Evolutionary conservation across 1,140 invertebrate genomes (phyloP).

Genomic region (Brachionus paranguensis): DNA sequence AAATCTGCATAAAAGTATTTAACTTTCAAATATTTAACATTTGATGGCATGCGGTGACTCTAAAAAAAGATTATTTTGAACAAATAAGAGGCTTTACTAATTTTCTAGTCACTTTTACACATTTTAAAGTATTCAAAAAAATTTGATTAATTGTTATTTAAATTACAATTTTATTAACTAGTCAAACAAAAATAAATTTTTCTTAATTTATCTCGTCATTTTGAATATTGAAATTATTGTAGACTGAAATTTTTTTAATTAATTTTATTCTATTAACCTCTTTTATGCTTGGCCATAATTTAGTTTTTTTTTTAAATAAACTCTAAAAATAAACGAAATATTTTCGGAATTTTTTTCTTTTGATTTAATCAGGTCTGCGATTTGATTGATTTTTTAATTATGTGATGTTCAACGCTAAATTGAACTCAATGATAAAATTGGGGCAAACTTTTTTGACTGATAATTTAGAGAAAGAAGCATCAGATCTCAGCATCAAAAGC

Average conservation of each 20-base stretch:
- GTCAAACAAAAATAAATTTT: neutral
- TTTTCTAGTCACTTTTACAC: neutral
- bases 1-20: neutral
- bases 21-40: neutral
- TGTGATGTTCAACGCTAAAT: neutral
- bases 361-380: neutral
- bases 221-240: neutral
- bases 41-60: neutral
- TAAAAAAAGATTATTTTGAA: neutral
- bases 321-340: neutral
- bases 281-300: neutral
- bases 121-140: neutral
- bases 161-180: neutral
- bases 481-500: neutral
- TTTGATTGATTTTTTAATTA: conserved; percentile 18
- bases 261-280: neutral
- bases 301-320: neutral
- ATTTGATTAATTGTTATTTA: neutral
- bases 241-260: neutral
- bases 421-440: neutral
- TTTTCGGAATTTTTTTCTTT: neutral
- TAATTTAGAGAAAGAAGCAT: neutral
- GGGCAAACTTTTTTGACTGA: neutral
- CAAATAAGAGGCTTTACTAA: neutral
- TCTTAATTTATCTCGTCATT: neutral